Conservation (phyloP, 2,797 vertebrate genomes). For the Acomys russatus region DNA sequence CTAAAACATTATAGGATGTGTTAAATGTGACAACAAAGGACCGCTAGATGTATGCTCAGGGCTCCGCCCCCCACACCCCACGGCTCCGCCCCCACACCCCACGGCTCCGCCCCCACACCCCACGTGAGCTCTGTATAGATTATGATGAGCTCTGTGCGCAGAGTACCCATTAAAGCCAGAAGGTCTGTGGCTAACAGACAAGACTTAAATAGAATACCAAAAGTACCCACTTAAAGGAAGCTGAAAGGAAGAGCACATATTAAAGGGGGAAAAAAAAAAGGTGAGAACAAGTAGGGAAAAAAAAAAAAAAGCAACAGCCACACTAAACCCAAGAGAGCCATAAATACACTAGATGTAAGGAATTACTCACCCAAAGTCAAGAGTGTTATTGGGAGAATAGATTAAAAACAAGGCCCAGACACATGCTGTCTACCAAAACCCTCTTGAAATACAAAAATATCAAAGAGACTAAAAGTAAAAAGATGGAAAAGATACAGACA, state of each 20-base stretch:
- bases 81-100: too few species aligned
- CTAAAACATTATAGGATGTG: not conserved
- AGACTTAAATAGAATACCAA: slow-evolving; percentile 32
- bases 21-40: not conserved
- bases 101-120: too few species aligned
- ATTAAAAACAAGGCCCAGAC: slow-evolving; percentile 3
- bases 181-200: not conserved
- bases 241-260: slow-evolving; percentile 13
- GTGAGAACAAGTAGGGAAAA: not conserved
- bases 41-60: not conserved
- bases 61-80: too few species aligned
- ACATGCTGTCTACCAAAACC: slow-evolving; percentile 22
- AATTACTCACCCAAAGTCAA: not conserved
- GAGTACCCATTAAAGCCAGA: slow-evolving; percentile 8
- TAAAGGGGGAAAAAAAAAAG: slow-evolving; percentile 26
- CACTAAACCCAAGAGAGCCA: not conserved
- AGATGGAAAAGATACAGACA: not conserved
- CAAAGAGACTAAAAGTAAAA: slow-evolving; percentile 40
- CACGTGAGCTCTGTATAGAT: not conserved
- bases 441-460: slow-evolving; percentile 46
- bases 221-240: slow-evolving; percentile 11
- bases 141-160: not conserved
- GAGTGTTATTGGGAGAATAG: not conserved
- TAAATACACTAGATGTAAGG: not conserved
- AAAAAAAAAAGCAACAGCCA: not conserved